A percentile compares a stretch with the other conserved stretches of the same genome.
phyloP scores from a whole-genome alignment of 2,888 invertebrate genomes.

The Drosophila antonietae region DNA sequence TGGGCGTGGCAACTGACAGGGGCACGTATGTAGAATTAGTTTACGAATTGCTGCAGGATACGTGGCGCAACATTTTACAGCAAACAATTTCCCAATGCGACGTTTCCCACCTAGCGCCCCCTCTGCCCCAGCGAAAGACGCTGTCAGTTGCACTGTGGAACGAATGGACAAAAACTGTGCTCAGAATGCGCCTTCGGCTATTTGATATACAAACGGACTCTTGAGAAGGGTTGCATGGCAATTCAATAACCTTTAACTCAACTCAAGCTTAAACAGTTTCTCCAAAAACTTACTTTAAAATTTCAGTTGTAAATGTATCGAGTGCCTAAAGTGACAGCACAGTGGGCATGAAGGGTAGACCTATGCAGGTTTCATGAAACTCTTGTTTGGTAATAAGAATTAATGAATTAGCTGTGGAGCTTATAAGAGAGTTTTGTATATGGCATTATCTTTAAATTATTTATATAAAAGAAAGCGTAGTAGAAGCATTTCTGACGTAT shows the following conservation, averaged over 20 bases:
- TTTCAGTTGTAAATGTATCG: background rate
- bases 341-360: background rate
- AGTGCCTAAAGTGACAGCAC: background rate
- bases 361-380: too few relatives aligned
- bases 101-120: background rate
- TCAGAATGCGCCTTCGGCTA: slow-evolving; percentile 7
- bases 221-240: background rate
- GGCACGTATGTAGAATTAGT: slow-evolving; percentile 80
- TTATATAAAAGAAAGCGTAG: too few relatives aligned
- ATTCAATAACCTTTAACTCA: slow-evolving; percentile 4
- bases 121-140: slow-evolving; percentile 18
- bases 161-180: slow-evolving; percentile 21
- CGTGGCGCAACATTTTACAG: slow-evolving; percentile 78
- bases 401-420: too few relatives aligned
- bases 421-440: too few relatives aligned
- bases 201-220: background rate
- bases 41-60: slow-evolving; percentile 80
- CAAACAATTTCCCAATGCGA: slow-evolving; percentile 67
- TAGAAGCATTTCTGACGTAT: too few relatives aligned
- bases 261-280: background rate
- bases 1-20: slow-evolving; percentile 61
- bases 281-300: background rate
- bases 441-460: too few relatives aligned
- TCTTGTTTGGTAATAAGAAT: background rate
- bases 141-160: slow-evolving; percentile 53